Base-by-base conservation (phyloP, 2,797 vertebrate genomes). In the Rhinoraja longicauda region DNA sequence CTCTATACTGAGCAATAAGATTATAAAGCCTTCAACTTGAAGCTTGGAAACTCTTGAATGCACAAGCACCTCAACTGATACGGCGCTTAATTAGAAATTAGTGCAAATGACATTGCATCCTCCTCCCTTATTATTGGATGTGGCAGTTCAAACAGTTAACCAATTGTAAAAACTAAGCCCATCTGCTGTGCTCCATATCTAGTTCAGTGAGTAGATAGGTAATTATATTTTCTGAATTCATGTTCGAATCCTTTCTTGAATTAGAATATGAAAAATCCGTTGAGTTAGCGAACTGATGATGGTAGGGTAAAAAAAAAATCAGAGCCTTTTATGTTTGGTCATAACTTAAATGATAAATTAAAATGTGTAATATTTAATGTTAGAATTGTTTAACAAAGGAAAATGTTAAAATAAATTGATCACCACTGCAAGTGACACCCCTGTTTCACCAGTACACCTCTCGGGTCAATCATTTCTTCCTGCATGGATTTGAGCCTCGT, bases 131-230 rank as follows among this genome's bases (percentile, higher is more conserved):
- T 84, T 26, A 59, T 57, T 59, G 81, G 12, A 84, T 59, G 24
- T 57, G 45, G 79, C 79, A 82, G 79, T 82, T 84, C 81, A 84
- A 59, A 59, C 26, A 82, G 57, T 82, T 82, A 26, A 29, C 45
- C 26, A 39, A 39, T 32, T 70, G 12, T 21, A 36, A 62, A 7
- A 67, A 8, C 36, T 21, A 36, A 67, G 29, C 62, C 32, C 86
- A 70, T 39, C 64, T 90, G 86, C 13, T 90, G 17, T 24, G 1
- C 67, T 32, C 59, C 86, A 67, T 67, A 36, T 36, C n/a, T 90
- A 29, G 79, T 82, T 90, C 19, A 17, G 17, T 26, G n/a, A n/a
- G 62, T 67, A 45, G 84, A 67, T 19, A 36, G n/a, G 24, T 2
- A 13, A 64, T n/a, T 29, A 75, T 75, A 8, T 81, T 81, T 19